Conservation (phyloP, 2,797 vertebrate species). For the Ataeniobius toweri region DNA sequence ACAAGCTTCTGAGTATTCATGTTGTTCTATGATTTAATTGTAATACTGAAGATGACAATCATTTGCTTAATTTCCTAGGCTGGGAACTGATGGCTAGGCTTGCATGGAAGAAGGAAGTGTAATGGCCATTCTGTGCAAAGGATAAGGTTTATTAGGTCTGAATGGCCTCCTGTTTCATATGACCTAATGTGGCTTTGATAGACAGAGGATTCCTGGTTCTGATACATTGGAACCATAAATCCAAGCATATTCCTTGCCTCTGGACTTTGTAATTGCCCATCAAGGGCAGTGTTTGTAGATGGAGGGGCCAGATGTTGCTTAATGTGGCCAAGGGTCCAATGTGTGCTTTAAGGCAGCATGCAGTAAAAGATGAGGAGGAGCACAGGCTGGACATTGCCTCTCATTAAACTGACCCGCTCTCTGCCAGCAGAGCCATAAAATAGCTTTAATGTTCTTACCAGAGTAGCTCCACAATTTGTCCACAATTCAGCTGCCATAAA, state of each 20-base stretch:
- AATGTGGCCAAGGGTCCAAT: constrained; percentile 69
- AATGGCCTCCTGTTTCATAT: constrained; percentile 81
- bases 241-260: constrained; percentile 68
- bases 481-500: constrained; percentile 66
- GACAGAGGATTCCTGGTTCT: constrained; percentile 73
- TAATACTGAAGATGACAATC: constrained; percentile 65
- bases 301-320: constrained; percentile 80
- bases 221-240: constrained; percentile 78
- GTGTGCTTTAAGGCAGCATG: constrained; percentile 54
- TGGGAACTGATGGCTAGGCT: constrained; percentile 63
- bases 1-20: constrained; percentile 59
- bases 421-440: constrained; percentile 65
- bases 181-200: constrained; percentile 79
- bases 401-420: constrained; percentile 77
- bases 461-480: constrained; percentile 75
- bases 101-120: constrained; percentile 60
- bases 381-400: constrained; percentile 70
- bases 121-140: constrained; percentile 77
- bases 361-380: constrained; percentile 61
- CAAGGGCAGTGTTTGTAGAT: constrained; percentile 77
- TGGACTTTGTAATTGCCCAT: constrained; percentile 79
- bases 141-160: constrained; percentile 83
- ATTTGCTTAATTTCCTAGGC: constrained; percentile 76
- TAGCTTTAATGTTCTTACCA: constrained; percentile 80
- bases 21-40: constrained; percentile 73